These are phyloP conservation scores for Oreochromis niloticus DNA, from an alignment of 2,113 vertebrate genomes.

Conservation along the genomic window DNA sequence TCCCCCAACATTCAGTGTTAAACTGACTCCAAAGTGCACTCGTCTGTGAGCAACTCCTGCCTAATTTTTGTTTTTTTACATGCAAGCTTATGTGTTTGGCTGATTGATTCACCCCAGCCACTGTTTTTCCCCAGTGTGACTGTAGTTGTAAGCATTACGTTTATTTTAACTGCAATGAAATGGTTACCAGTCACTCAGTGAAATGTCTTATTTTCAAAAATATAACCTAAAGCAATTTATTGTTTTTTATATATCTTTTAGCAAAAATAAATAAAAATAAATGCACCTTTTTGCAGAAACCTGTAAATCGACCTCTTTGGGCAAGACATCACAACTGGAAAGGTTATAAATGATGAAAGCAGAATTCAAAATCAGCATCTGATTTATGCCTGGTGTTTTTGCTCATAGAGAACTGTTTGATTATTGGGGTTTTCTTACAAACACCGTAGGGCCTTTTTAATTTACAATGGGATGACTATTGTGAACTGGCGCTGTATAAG, in stretches of 20 bases:
- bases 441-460: not conserved
- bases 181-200: not conserved
- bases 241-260: not conserved
- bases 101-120: not conserved
- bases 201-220: not conserved
- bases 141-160: fast-evolving
- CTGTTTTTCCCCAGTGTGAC: not conserved
- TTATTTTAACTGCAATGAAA: not conserved
- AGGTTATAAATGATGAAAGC: not conserved
- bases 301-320: not conserved
- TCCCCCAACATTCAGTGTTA: not conserved
- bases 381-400: not conserved
- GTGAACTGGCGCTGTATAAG: not conserved
- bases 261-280: not conserved
- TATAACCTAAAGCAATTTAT: not conserved
- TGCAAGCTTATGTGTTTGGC: not conserved
- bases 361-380: not conserved
- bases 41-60: not conserved
- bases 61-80: not conserved
- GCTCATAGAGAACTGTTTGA: not conserved
- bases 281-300: not conserved
- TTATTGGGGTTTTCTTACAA: not conserved
- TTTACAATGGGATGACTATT: not conserved
- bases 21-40: not conserved
- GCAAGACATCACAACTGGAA: not conserved